Conservation (phyloP, 2,113 vertebrate species). For the Dicentrarchus labrax region DNA sequence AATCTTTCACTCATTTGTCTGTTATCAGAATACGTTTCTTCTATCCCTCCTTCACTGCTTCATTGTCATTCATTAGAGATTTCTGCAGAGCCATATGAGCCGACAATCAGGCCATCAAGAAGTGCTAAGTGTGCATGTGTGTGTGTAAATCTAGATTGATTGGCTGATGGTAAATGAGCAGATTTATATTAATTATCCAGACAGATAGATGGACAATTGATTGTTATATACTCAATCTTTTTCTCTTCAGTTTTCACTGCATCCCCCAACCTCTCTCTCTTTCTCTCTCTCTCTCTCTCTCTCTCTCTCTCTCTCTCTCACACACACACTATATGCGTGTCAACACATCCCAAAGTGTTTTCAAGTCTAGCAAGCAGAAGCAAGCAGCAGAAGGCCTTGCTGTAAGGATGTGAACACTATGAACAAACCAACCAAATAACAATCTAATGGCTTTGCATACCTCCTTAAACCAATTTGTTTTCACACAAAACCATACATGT, state of each 20-base stretch:
- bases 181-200: slow-evolving; percentile 81
- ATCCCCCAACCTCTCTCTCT: slow-evolving; percentile 14
- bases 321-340: no score
- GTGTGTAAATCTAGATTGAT: slow-evolving; percentile 69
- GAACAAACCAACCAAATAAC: no score
- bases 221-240: slow-evolving; percentile 66
- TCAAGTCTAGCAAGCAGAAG: no score
- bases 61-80: slow-evolving; percentile 76
- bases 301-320: neutral
- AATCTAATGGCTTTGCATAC: no score
- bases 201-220: slow-evolving; percentile 73
- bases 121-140: slow-evolving; percentile 48
- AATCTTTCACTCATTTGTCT: slow-evolving; percentile 74
- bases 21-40: slow-evolving; percentile 74
- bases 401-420: no score
- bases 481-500: no score
- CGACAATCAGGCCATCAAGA: slow-evolving; percentile 72
- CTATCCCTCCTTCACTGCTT: slow-evolving; percentile 58
- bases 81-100: slow-evolving; percentile 60
- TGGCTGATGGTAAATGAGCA: slow-evolving; percentile 75
- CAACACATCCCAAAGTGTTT: no score
- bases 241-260: slow-evolving; percentile 35
- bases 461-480: no score
- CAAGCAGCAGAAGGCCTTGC: no score
- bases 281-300: slow-evolving; percentile 8